Conservation (phyloP, 2,888 invertebrate species). For the Philhelius pedissequus region DNA sequence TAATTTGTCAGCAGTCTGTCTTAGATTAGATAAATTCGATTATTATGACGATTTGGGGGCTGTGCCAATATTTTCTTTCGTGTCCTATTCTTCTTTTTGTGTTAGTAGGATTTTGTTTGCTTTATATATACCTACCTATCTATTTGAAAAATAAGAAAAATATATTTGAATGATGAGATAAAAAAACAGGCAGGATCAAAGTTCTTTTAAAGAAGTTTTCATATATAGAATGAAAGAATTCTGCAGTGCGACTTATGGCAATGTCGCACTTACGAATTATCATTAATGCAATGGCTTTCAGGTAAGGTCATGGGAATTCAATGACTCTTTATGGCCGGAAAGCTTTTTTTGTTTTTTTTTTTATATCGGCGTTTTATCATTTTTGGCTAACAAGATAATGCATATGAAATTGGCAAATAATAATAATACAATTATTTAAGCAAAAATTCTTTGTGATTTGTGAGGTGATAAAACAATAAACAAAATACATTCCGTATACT, state of each 20-base stretch:
- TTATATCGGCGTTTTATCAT: not conserved
- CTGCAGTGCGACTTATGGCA: not conserved
- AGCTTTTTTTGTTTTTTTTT: not conserved
- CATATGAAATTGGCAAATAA: not conserved
- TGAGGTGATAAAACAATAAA: not conserved
- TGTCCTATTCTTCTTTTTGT: not conserved
- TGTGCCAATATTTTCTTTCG: not conserved
- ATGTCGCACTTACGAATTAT: not conserved
- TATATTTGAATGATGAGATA: not conserved
- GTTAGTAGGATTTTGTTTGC: not conserved
- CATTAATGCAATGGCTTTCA: not conserved
- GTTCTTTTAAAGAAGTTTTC: not conserved
- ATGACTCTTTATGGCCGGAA: not conserved
- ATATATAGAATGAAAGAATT: not conserved
- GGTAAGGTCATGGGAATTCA: not conserved
- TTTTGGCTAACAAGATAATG: constrained; percentile 1
- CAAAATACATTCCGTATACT: not conserved
- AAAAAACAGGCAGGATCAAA: not conserved
- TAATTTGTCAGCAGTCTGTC: not conserved
- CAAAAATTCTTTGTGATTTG: not conserved
- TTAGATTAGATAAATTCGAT: constrained; percentile 22
- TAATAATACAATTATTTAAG: not conserved
- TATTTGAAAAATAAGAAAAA: not conserved
- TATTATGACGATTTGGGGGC: not conserved
- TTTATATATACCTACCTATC: not conserved